These are phyloP conservation scores for Alectura lathami DNA, from an alignment of 2,113 vertebrate species.

Conservation along the genomic window DNA sequence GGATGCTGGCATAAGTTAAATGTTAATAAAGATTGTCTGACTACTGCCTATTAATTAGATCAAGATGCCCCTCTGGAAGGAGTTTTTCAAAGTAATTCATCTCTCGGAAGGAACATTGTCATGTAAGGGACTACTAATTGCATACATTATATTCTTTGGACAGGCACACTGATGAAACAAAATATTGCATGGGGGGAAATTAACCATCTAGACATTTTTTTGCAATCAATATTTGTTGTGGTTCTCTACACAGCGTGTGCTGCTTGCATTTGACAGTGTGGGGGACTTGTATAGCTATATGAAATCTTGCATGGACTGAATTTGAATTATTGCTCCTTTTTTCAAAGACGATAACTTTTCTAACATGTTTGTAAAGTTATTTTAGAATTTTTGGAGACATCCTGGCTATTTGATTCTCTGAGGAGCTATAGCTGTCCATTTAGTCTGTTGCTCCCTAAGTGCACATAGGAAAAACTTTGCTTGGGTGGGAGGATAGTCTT, in stretches of 20 bases:
- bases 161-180: not conserved
- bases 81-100: not conserved
- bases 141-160: not conserved
- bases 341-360: not conserved
- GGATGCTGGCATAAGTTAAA: not conserved
- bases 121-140: not conserved
- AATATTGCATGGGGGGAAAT: not conserved
- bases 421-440: not conserved
- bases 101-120: not conserved
- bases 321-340: not conserved
- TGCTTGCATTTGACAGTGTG: not conserved
- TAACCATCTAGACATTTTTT: not conserved
- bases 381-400: not conserved
- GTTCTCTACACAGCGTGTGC: not conserved
- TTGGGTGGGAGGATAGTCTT: not conserved
- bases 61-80: not conserved
- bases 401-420: not conserved
- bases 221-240: not conserved
- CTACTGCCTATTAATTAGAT: not conserved
- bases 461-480: not conserved
- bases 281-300: not conserved
- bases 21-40: not conserved
- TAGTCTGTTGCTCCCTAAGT: not conserved
- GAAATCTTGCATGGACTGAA: not conserved
- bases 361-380: not conserved